A percentile compares a stretch with the other conserved stretches of the same genome.
phyloP scores from a whole-genome alignment of 2,113 vertebrate genomes.

The Illadopsis cleaveri region DNA sequence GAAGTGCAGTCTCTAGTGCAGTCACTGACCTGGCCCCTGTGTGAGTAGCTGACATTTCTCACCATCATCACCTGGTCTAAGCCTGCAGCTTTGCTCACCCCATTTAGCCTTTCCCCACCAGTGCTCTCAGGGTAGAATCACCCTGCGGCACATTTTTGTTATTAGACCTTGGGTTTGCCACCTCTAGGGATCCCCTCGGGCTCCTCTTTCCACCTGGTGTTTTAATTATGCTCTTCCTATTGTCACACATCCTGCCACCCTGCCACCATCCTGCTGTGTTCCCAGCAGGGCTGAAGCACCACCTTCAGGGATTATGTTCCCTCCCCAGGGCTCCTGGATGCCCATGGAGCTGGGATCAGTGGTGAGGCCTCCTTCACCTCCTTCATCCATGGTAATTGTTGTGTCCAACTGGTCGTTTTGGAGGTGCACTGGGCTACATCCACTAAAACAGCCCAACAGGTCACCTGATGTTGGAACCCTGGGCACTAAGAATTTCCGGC shows the following conservation, averaged over 20 bases:
- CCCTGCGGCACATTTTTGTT: neutral
- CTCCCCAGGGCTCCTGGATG: neutral
- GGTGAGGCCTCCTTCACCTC: neutral
- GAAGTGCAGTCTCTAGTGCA: neutral
- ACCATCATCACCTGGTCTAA: neutral
- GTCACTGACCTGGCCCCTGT: fast-evolving
- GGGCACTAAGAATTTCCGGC: neutral
- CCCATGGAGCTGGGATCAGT: neutral
- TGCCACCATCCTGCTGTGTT: neutral
- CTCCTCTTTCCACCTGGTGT: neutral
- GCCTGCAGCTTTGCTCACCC: neutral
- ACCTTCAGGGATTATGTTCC: neutral
- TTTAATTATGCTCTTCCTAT: neutral
- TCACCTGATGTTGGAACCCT: neutral
- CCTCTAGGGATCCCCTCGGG: neutral
- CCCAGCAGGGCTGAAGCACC: neutral
- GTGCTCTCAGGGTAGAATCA: neutral
- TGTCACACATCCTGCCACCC: neutral
- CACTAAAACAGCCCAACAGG: neutral
- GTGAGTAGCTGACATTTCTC: neutral
- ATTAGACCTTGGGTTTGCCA: neutral
- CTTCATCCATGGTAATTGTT: fast-evolving
- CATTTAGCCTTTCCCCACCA: neutral
- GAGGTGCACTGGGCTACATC: neutral
- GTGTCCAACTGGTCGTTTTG: neutral